Conservation (phyloP, 2,888 invertebrate species). For the Prosopocoilus inquinatus region DNA sequence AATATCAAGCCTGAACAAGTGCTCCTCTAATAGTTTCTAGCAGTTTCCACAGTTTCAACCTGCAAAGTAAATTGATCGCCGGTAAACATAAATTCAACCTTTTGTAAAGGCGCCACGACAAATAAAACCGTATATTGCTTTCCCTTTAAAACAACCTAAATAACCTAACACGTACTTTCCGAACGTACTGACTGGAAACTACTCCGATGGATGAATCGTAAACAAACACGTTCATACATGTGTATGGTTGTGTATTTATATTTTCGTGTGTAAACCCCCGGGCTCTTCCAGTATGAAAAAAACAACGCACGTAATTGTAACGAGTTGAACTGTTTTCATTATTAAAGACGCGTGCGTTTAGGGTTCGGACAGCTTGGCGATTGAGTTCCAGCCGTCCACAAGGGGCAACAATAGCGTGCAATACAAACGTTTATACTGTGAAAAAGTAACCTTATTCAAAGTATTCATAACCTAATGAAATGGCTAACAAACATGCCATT, state of each 20-base stretch:
- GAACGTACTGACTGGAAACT: conserved; percentile 8
- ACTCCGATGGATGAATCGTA: conserved; percentile 7
- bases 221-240: conserved; percentile 13
- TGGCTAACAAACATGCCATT: conserved; percentile 37
- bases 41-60: conserved; percentile 3
- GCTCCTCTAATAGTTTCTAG: no score
- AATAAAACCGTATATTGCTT: conserved; percentile 13
- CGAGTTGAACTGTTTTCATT: no score
- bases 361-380: neutral
- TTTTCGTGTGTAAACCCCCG: no score
- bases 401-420: conserved; percentile 29
- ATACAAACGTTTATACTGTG: conserved; percentile 31
- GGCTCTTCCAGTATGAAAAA: no score
- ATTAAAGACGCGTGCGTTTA: no score
- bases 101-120: conserved; percentile 4
- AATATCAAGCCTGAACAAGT: no score
- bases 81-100: conserved; percentile 1
- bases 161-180: conserved; percentile 7
- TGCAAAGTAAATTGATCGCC: neutral
- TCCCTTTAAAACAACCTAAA: conserved; percentile 9
- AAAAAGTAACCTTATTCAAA: conserved; percentile 37
- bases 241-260: neutral
- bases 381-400: conserved; percentile 10
- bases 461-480: conserved; percentile 40
- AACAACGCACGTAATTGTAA: no score